Evolutionary conservation across 2,113 vertebrate species (phyloP), one percentile per base, ranked within the genome.

Genomic region (Rynchops niger): DNA sequence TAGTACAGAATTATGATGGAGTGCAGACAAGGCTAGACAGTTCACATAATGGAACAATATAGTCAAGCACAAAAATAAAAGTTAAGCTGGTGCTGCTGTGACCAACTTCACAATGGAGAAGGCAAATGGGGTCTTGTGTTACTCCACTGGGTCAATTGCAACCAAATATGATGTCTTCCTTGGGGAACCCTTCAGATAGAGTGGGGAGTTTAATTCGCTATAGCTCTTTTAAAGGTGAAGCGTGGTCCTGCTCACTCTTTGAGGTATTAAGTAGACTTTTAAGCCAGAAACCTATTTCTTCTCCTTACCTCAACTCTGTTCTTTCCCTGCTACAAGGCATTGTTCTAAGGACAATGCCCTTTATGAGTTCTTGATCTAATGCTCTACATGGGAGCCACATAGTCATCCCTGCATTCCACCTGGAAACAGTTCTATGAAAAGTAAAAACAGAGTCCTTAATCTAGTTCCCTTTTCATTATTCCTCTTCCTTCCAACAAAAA

Each of bases 121-220:
- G 30, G 34, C 29, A 86, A 62, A 58, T 1, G 0, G 9, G 5
- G 9, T 56, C 27, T 32, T 70, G 40, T 43, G 38, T 32, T 45
- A 42, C 27, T 81, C 14, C 11, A 6, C 6, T 32, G n/a, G 0
- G 1, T 15, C 15, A 90, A 45, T 13, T 2, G 0, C 32, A 74
- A 32, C 10, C 9, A 65, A 72, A 47, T 47, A 47, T 21, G 2
- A 30, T 43, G 12, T 3, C 3, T 90, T 1, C 25, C 10, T 87
- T 15, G 9, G 21, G 7, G 5, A 81, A 81, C 5, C 4, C 29
- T 55, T 77, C 30, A 49, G 5, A 8, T 32, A 63, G 42, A 61
- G 13, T 18, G 9, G 11, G 15, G 6, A 77, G 26, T 29, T 2
- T 34, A 50, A 50, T 73, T 74, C 78, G 3, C n/a, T 50, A 13